These are phyloP conservation scores for Rhea pennata DNA, from an alignment of 2,113 vertebrate genomes.

Conservation along the genomic window DNA sequence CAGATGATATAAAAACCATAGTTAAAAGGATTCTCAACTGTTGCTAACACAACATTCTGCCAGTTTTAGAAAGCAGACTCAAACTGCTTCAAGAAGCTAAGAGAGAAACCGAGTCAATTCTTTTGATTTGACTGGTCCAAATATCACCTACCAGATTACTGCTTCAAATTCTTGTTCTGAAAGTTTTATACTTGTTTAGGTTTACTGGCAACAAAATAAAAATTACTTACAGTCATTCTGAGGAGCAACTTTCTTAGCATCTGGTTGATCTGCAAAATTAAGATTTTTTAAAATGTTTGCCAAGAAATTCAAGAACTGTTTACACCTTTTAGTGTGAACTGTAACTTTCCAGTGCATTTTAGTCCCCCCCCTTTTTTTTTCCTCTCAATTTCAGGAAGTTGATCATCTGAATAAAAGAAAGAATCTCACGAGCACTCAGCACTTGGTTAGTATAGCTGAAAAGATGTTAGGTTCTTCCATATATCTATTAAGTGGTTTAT, in stretches of 20 bases:
- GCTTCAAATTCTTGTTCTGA: conserved; percentile 25
- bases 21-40: not conserved
- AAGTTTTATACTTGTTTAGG: conserved; percentile 27
- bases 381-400: conserved; percentile 67
- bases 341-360: conserved; percentile 68
- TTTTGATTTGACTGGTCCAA: not conserved
- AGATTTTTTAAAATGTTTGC: conserved; percentile 67
- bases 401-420: conserved; percentile 74
- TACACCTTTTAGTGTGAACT: conserved; percentile 60
- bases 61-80: not conserved
- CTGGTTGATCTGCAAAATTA: conserved; percentile 95
- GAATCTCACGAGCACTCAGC: conserved; percentile 64
- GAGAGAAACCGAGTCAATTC: not conserved
- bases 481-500: conserved; percentile 61
- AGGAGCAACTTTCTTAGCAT: conserved; percentile 97
- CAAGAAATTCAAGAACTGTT: conserved; percentile 18
- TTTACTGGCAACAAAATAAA: conserved; percentile 33
- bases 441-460: conserved; percentile 67
- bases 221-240: conserved; percentile 92
- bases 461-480: conserved; percentile 56
- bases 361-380: conserved; percentile 22
- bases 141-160: conserved; percentile 26
- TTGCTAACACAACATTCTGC: not conserved
- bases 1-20: not conserved
- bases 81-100: not conserved